phyloP scores from a whole-genome alignment of 2,797 vertebrate genomes.

The Sebastiscus tertius region DNA sequence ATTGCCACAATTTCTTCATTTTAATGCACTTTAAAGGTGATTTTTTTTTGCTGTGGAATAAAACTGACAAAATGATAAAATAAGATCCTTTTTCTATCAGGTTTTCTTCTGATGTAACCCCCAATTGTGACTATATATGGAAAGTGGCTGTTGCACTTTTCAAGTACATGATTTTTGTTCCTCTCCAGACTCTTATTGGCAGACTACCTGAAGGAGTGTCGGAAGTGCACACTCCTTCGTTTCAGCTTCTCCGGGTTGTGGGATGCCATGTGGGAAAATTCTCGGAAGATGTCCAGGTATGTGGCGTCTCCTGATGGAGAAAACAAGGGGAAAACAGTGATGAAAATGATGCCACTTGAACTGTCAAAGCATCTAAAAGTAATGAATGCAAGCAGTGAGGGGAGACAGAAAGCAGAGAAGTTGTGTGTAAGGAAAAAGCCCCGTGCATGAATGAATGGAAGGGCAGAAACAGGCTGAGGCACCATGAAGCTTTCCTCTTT shows the following conservation, averaged over 20 bases:
- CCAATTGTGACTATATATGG: background rate
- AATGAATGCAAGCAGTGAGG: background rate
- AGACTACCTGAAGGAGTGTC: conserved; percentile 85
- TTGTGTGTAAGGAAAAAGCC: background rate
- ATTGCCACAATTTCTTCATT: background rate
- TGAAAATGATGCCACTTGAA: conserved; percentile 4
- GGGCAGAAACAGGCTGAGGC: conserved; percentile 34
- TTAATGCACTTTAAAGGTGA: background rate
- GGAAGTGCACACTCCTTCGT: conserved; percentile 86
- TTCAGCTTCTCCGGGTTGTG: conserved; percentile 93
- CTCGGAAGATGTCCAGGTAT: conserved; percentile 91
- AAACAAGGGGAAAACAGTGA: background rate
- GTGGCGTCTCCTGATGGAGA: conserved; percentile 87
- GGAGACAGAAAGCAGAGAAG: conserved; percentile 18
- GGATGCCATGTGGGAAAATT: conserved; percentile 93
- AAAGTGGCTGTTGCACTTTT: conserved; percentile 46
- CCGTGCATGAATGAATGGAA: conserved; percentile 37
- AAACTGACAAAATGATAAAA: background rate
- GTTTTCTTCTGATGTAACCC: background rate
- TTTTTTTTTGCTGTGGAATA: background rate
- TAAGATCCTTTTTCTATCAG: background rate
- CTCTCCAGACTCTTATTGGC: background rate
- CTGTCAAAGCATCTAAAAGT: conserved; percentile 30
- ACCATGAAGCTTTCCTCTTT: conserved; percentile 58
- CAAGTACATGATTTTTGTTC: conserved; percentile 25